Base-by-base conservation (phyloP, 2,113 vertebrate species). In the Hippoglossus stenolepis region DNA sequence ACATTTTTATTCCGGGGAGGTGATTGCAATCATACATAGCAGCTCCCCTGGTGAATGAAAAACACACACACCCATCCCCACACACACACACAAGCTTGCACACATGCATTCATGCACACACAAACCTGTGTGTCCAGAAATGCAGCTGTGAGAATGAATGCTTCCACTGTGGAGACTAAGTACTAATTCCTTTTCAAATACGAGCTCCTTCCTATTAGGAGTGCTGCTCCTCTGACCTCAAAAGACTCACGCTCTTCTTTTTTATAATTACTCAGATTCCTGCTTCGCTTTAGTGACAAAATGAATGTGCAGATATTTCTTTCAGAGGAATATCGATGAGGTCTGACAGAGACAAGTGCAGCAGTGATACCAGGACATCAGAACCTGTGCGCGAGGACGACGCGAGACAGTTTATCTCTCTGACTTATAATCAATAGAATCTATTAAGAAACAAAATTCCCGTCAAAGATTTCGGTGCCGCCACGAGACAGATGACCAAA, bases 61-160 rank as follows among this genome's bases (percentile, higher is more conserved):
- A 73, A 87, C 63, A 77, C 77, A 67, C 75, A 77, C 61, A 43
- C 11, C 26, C 73, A 71, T 35, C 63, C 20, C 28, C 84, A 67
- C 85, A 79, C 85, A 90, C 80, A 83, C 81, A 83, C 68, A 61
- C 70, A 26, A 1, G 18, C 45, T 21, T 21, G 47, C 73, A 71
- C 43, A 66, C 20, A 31, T 45, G 35, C 54, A 51, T 51, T 51
- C 47, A 51, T 51, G 38, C 84, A 67, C 85, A 79, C 80, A 83
- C 81, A 83, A 63, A 88, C 84, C 38, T 51, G 84, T 85, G 80
- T 85, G 87, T 89, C 75, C 85, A 87, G 85, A 90, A 84, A 83
- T 92, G 91, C 90, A 93, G 90, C 91, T 92, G 92, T 89, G 89
- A 85, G 90, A 71, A 93, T 93, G 92, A 93, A 94, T 92, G 90